Percentiles rank a stretch among this genome's conserved stretches.
Evolutionary conservation across 2,797 vertebrate genomes (phyloP).

Genomic region (Lacerta viridis): DNA sequence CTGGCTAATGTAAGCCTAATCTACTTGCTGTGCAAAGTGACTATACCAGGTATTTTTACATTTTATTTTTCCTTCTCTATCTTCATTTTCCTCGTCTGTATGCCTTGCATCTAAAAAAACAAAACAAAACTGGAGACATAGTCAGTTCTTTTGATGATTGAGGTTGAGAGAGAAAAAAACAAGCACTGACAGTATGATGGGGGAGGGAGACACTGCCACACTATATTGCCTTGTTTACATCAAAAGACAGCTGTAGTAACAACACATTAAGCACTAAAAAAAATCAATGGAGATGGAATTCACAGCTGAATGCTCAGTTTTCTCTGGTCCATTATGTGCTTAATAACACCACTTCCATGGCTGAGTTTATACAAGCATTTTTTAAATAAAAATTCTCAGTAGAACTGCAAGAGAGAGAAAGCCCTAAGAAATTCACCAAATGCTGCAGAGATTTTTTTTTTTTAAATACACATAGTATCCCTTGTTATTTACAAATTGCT

Average conservation of each 20-base stretch:
- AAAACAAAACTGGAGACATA: background rate
- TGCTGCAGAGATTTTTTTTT: background rate
- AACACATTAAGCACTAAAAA: background rate
- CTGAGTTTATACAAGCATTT: background rate
- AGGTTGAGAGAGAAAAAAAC: background rate
- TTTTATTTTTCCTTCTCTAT: background rate
- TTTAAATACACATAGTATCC: background rate
- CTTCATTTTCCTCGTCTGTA: background rate
- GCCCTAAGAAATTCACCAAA: background rate
- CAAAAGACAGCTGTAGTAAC: background rate
- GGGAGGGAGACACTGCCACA: background rate
- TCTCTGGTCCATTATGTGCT: background rate
- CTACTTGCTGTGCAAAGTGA: slow-evolving; percentile 4
- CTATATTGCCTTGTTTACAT: slow-evolving; percentile 12
- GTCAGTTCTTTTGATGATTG: background rate
- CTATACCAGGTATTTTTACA: background rate
- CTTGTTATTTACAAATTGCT: too few species aligned
- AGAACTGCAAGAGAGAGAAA: background rate
- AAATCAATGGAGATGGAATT: background rate
- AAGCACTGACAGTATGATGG: slow-evolving; percentile 2
- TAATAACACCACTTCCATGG: background rate
- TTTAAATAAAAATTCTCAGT: background rate
- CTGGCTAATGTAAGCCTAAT: background rate
- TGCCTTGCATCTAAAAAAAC: background rate
- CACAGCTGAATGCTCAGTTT: background rate